These are phyloP conservation scores for Lomographa bimaculata DNA, from an alignment of 2,888 invertebrate genomes.

Conservation along the genomic window DNA sequence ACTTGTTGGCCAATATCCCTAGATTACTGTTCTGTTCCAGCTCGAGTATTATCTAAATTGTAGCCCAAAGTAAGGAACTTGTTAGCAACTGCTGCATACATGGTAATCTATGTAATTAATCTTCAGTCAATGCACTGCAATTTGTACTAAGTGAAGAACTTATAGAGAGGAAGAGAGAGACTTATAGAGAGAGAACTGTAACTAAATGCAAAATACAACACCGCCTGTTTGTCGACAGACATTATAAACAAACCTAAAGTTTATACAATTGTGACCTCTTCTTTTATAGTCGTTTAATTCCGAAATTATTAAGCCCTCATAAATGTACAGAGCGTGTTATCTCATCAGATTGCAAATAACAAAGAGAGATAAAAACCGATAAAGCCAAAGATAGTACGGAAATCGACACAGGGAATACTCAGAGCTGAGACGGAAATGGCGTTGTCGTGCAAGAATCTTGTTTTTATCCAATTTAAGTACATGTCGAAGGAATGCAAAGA, in stretches of 20 bases:
- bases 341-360: slow-evolving; percentile 19
- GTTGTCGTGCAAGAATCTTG: slow-evolving; percentile 16
- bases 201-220: no score
- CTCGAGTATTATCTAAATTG: slow-evolving; percentile 14
- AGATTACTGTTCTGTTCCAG: slow-evolving; percentile 19
- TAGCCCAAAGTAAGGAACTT: slow-evolving; percentile 14
- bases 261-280: no score
- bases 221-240: no score
- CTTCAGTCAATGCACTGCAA: slow-evolving; percentile 13
- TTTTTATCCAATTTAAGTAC: slow-evolving; percentile 17
- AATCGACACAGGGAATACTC: not conserved
- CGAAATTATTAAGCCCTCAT: no score
- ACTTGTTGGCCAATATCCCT: slow-evolving; percentile 26
- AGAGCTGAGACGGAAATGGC: slow-evolving; percentile 16
- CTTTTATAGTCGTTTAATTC: no score
- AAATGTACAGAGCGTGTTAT: no score
- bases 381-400: slow-evolving; percentile 18
- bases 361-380: slow-evolving; percentile 21
- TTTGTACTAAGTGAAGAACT: slow-evolving; percentile 1
- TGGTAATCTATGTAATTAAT: slow-evolving; percentile 20
- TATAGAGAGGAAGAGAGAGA: no score
- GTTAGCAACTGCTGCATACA: slow-evolving; percentile 16
- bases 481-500: slow-evolving; percentile 15
- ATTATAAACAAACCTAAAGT: no score
- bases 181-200: no score